Conservation (phyloP, 2,888 invertebrate species). For the Agonopterix heracliana region DNA sequence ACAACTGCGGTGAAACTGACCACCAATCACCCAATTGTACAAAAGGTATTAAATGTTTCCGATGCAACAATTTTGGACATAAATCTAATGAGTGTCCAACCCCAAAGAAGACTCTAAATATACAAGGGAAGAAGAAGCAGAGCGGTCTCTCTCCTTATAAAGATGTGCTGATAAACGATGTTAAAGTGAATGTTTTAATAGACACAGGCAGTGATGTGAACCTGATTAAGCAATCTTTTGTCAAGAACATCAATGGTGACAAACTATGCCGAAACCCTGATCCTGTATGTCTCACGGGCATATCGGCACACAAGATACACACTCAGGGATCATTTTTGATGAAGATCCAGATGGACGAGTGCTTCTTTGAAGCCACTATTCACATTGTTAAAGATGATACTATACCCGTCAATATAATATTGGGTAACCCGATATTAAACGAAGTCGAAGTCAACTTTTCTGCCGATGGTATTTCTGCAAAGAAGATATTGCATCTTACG, state of each 20-base stretch:
- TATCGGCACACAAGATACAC: conserved; percentile 10
- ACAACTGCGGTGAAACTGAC: conserved; percentile 14
- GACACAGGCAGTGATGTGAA: conserved; percentile 20
- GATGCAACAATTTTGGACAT: conserved; percentile 25
- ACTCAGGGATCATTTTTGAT: conserved; percentile 13
- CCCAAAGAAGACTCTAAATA: conserved; percentile 7
- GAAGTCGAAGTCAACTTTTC: conserved; percentile 16
- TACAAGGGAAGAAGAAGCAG: conserved; percentile 2
- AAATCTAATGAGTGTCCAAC: conserved; percentile 11
- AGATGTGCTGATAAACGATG: conserved; percentile 5
- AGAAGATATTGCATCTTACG: conserved; percentile 11
- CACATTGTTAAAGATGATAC: conserved; percentile 14
- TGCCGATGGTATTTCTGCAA: conserved; percentile 3
- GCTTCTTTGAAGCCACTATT: conserved; percentile 6
- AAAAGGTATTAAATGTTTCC: conserved; percentile 29
- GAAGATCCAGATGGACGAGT: conserved; percentile 13
- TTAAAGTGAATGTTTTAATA: conserved; percentile 3
- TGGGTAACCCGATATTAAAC: conserved; percentile 17
- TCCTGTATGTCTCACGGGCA: conserved; percentile 3
- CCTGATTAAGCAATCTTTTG: conserved; percentile 7
- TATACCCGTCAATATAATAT: conserved; percentile 12
- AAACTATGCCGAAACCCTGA: background rate
- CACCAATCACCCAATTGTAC: conserved; percentile 14
- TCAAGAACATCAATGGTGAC: background rate
- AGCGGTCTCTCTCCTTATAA: conserved; percentile 5